phyloP scores from a whole-genome alignment of 2,797 vertebrate species.

The Ptychobarbus kaznakovi region DNA sequence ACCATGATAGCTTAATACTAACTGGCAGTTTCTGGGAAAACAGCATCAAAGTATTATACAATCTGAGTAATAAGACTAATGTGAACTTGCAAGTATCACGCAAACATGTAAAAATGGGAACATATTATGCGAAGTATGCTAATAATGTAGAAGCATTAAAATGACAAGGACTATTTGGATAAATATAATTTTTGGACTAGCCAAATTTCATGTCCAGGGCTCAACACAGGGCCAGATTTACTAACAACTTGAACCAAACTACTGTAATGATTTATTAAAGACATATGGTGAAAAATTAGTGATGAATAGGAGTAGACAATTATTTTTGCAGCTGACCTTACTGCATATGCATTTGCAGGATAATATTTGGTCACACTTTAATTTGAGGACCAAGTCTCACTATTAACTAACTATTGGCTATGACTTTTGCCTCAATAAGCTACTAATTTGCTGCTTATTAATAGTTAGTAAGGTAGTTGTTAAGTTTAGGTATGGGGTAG shows the following conservation, averaged over 20 bases:
- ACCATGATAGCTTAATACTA: constrained; percentile 26
- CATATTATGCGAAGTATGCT: not conserved
- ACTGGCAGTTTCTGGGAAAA: constrained; percentile 15
- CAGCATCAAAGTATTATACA: constrained; percentile 11
- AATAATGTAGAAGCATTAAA: not conserved
- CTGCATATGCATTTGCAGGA: not conserved
- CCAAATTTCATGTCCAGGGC: not conserved
- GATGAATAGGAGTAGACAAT: not conserved
- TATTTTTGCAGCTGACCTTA: not conserved
- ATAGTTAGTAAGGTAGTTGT: not conserved
- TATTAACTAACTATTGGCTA: not conserved
- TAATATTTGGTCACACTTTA: not conserved
- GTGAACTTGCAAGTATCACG: not conserved
- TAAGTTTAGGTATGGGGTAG: not conserved
- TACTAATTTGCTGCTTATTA: not conserved
- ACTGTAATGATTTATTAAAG: not conserved
- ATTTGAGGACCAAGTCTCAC: not conserved
- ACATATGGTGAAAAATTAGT: not conserved
- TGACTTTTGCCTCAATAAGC: not conserved
- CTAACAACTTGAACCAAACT: not conserved
- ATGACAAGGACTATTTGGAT: not conserved
- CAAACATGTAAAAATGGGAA: constrained; percentile 8
- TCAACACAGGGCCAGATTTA: not conserved
- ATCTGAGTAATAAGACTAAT: constrained; percentile 20
- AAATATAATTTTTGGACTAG: not conserved